Evolutionary conservation across 1,140 invertebrate species (phyloP).

Genomic region (Danaus plexippus): DNA sequence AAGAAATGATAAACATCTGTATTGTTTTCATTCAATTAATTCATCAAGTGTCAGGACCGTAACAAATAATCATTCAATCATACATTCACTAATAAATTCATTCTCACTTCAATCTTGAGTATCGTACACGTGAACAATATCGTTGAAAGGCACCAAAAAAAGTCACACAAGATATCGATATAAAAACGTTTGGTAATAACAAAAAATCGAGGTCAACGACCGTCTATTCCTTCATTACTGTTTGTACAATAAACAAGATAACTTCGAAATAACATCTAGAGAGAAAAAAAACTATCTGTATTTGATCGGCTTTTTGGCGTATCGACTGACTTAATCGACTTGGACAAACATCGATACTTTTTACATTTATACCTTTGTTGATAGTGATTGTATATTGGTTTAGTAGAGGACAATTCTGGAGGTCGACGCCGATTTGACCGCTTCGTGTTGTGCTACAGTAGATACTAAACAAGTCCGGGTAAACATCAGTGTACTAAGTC

Average conservation of each 20-base stretch:
- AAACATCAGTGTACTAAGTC: no score
- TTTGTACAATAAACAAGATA: conserved; percentile 58
- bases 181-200: conserved; percentile 17
- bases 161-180: no score
- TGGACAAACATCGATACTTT: conserved; percentile 41
- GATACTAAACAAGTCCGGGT: no score
- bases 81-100: no score
- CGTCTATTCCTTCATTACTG: conserved; percentile 58
- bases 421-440: not conserved
- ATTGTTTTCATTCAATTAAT: no score
- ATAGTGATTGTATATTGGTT: conserved; percentile 29
- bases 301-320: conserved; percentile 58
- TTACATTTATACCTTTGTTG: conserved; percentile 40
- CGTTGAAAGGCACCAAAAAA: no score
- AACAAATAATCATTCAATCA: no score
- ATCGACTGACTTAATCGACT: conserved; percentile 51
- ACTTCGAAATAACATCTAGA: conserved; percentile 46
- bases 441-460: no score
- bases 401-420: conserved; percentile 14
- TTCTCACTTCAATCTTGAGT: no score
- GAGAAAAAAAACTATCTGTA: conserved; percentile 49
- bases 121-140: no score
- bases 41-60: no score
- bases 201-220: conserved; percentile 41
- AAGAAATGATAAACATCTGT: no score